Evolutionary conservation across 1,140 invertebrate species (phyloP), one percentile per base, ranked within the genome.

Genomic region (Oncopodura yosiiana): DNA sequence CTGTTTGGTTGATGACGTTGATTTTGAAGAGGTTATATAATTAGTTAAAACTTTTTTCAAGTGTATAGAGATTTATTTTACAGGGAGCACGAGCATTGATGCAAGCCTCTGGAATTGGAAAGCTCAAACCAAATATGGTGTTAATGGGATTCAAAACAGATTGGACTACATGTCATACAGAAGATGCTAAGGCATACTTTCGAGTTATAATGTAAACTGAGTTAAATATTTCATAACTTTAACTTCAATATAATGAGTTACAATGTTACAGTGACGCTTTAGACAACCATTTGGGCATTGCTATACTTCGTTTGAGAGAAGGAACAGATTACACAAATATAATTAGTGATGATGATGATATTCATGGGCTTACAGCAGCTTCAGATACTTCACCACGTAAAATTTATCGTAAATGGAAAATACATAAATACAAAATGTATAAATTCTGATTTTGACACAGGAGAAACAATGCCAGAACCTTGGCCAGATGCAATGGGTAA

Each of bases 121-220:
- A 79, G 67, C 65, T 81, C 14, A 62, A 68, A 29, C 78, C 79
- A 1, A 81, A 81, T 61, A 75, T 77, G n/a, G 50, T 81, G 4
- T 56, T 81, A 29, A 58, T 81, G 53, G 79, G 79, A 4, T 81
- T 71, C 66, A 81, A 79, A 63, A 62, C 65, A 14, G 69, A 78
- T 64, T 81, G 79, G 79, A 57, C 55, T 19, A 66, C 59, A n/a
- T 67, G 69, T 58, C 64, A 71, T 56, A 49, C 55, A 3, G 64
- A 70, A 26, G 68, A 71, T 43, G 67, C 78, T 4, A 68, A 72
- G 18, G 70, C 77, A 18, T 81, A 80, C 64, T 75, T 80, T 63
- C 69, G 70, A 45, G 67, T 76, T 3, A 73, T 80, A 32, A 74
- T 78, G 77, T 78, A 66, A 68, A 26, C 30, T 9, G 12, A 43